Percentiles rank a stretch among this genome's conserved stretches.
Conservation (phyloP, 2,888 invertebrate genomes). For the Stenodera caucasica region DNA sequence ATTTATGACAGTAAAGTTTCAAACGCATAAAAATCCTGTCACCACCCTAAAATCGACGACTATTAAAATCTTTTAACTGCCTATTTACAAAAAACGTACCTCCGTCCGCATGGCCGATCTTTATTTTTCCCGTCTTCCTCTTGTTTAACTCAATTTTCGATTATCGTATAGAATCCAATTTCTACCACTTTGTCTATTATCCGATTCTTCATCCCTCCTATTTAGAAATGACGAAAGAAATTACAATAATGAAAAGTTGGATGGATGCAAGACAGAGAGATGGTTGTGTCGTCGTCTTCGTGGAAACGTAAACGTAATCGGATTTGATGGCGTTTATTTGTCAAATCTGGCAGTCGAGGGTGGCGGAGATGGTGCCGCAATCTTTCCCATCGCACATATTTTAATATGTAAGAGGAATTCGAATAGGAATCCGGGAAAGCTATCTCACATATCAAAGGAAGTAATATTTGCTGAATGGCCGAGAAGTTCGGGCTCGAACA, state of each 20-base stretch:
- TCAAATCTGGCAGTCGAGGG: constrained; percentile 21
- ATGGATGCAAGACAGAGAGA: constrained; percentile 20
- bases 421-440: constrained; percentile 47
- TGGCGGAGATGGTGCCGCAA: constrained; percentile 19
- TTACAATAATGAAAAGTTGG: constrained; percentile 38
- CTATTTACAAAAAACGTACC: neutral
- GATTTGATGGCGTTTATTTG: constrained; percentile 40
- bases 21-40: constrained; percentile 2
- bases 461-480: constrained; percentile 55
- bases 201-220: neutral
- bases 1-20: neutral
- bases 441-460: constrained; percentile 56
- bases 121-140: neutral
- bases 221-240: constrained; percentile 27
- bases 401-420: constrained; percentile 47
- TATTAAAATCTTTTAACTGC: neutral
- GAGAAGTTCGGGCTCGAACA: constrained; percentile 22
- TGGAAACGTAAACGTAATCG: constrained; percentile 32
- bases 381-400: constrained; percentile 33
- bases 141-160: constrained; percentile 9
- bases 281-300: constrained; percentile 14
- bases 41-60: neutral
- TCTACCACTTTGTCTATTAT: constrained; percentile 3
- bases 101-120: neutral
- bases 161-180: constrained; percentile 3